Percentiles rank a stretch among this genome's conserved stretches.
Evolutionary conservation across 2,797 vertebrate genomes (phyloP).

Genomic region (Anolis apletophallus): DNA sequence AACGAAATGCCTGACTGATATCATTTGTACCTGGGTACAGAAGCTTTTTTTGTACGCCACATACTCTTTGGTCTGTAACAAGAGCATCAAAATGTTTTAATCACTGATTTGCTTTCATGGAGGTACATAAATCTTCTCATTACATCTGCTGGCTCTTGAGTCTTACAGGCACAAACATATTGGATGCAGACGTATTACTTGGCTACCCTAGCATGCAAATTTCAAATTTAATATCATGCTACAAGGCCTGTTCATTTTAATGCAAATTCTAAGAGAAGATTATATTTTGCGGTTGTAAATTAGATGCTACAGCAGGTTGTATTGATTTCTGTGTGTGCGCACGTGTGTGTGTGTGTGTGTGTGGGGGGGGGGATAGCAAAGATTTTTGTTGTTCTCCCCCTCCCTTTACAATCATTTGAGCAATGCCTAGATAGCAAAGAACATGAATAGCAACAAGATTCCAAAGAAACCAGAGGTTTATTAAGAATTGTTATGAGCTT

Average conservation of each 20-base stretch:
- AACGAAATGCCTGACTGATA: neutral
- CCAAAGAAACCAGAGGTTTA: neutral
- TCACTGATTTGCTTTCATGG: slow-evolving; percentile 72
- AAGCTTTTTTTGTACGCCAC: slow-evolving; percentile 31
- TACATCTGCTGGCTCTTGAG: slow-evolving; percentile 66
- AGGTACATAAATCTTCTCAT: slow-evolving; percentile 74
- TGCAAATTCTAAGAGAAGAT: slow-evolving; percentile 75
- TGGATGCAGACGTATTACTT: slow-evolving; percentile 74
- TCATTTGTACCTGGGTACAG: neutral
- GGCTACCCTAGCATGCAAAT: slow-evolving; percentile 75
- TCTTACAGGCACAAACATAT: slow-evolving; percentile 74
- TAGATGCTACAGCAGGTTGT: slow-evolving; percentile 68
- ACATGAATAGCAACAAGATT: slow-evolving; percentile 33
- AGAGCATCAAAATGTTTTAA: slow-evolving; percentile 69
- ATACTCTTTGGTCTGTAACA: slow-evolving; percentile 44
- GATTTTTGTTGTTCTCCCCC: slow-evolving; percentile 37
- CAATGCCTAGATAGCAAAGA: slow-evolving; percentile 30
- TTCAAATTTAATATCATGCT: slow-evolving; percentile 77
- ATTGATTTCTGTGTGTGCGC: neutral
- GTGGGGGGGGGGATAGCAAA: slow-evolving; percentile 31
- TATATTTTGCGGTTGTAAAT: slow-evolving; percentile 75
- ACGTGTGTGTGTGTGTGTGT: neutral
- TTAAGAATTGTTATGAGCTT: neutral
- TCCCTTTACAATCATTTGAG: slow-evolving; percentile 35
- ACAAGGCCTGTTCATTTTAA: slow-evolving; percentile 75